These are phyloP conservation scores for Tenthredo livida DNA, from an alignment of 2,888 invertebrate genomes.

Conservation along the genomic window DNA sequence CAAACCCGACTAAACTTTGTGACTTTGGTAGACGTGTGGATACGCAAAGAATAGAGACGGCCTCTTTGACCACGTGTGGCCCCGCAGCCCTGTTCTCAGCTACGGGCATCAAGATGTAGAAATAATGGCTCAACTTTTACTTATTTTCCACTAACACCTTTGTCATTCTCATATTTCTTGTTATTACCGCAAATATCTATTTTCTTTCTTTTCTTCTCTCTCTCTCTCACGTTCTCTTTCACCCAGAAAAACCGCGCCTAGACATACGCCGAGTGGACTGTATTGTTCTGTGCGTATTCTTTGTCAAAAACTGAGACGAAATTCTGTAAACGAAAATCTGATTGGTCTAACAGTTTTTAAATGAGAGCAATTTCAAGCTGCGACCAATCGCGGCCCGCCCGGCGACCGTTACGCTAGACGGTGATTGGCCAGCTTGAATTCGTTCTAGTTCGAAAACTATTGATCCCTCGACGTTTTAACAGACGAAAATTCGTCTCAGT, in stretches of 20 bases:
- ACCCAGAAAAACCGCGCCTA: background rate
- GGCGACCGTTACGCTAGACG: background rate
- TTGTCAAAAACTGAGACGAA: background rate
- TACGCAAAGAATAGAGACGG: slow-evolving; percentile 39
- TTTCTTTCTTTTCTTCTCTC: background rate
- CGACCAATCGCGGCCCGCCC: background rate
- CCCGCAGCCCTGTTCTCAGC: background rate
- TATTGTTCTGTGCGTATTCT: background rate
- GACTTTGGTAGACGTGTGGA: slow-evolving; percentile 22
- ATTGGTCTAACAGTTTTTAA: background rate
- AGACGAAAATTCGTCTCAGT: background rate
- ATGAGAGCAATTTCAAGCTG: background rate
- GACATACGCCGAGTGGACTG: background rate
- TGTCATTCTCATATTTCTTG: background rate
- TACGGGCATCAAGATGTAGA: slow-evolving; percentile 32
- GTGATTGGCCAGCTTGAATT: background rate
- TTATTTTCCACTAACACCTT: slow-evolving; percentile 9
- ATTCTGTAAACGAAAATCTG: background rate
- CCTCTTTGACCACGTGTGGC: slow-evolving; percentile 47
- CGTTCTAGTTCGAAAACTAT: background rate
- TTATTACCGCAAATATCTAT: background rate
- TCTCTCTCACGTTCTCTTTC: background rate
- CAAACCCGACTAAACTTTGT: slow-evolving; percentile 20
- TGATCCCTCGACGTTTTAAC: background rate
- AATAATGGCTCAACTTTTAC: slow-evolving; percentile 43